These are phyloP conservation scores for Vulpes ferrilata DNA, from an alignment of 2,113 vertebrate genomes.

Conservation along the genomic window DNA sequence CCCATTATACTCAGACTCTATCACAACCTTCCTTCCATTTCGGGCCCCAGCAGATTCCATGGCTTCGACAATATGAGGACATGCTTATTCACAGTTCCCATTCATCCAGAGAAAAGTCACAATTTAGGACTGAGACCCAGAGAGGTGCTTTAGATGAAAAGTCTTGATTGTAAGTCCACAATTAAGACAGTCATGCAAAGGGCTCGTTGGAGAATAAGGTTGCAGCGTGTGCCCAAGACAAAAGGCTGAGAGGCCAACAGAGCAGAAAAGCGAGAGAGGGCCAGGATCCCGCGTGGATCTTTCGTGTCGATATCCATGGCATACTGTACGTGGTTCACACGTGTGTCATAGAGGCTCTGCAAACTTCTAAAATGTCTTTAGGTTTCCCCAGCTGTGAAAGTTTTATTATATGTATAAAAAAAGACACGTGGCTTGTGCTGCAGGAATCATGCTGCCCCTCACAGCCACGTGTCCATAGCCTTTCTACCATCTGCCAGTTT, in stretches of 20 bases:
- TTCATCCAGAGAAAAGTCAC: not conserved
- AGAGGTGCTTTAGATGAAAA: not conserved
- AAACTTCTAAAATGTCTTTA: not conserved
- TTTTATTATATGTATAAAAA: not conserved
- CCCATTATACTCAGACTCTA: not conserved
- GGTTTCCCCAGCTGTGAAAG: not conserved
- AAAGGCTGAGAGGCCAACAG: not conserved
- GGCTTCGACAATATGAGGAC: not conserved
- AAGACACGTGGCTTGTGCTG: not conserved
- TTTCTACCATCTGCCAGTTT: accelerated
- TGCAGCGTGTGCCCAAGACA: not conserved
- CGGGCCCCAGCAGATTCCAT: not conserved
- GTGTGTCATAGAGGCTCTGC: not conserved
- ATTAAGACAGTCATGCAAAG: not conserved
- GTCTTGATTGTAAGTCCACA: not conserved
- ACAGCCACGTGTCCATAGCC: not conserved
- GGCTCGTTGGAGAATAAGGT: not conserved
- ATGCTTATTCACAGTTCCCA: not conserved
- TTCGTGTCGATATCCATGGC: not conserved
- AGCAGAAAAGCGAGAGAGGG: not conserved
- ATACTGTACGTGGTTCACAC: not conserved
- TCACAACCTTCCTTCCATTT: not conserved
- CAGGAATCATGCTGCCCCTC: accelerated
- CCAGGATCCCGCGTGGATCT: not conserved
- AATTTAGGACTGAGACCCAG: not conserved